Conservation (phyloP, 2,113 vertebrate species). For the Heliornis fulica region DNA sequence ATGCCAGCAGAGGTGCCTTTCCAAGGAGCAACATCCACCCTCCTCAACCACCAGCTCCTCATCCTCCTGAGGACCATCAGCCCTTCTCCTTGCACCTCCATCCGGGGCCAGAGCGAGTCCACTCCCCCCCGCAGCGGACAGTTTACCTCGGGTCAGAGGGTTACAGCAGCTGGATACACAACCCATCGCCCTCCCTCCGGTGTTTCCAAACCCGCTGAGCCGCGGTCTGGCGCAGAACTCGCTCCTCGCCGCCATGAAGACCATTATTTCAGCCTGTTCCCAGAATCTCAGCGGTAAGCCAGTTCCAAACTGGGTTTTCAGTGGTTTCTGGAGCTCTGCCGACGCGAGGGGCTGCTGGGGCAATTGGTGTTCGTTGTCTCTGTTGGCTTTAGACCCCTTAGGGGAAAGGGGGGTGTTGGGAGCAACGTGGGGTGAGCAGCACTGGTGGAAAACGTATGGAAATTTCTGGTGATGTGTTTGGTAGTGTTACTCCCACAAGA, state of each 20-base stretch:
- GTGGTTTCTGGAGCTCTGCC: background rate
- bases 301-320: too few relatives aligned
- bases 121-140: background rate
- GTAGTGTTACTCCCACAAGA: background rate
- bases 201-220: constrained; percentile 6
- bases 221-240: background rate
- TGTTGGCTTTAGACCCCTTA: background rate
- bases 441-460: background rate
- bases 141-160: constrained; percentile 2
- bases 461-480: background rate
- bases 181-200: background rate
- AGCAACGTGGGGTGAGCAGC: background rate
- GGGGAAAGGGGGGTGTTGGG: background rate
- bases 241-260: constrained; percentile 53
- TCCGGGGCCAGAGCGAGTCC: background rate
- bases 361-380: background rate
- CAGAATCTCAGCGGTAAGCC: constrained; percentile 54
- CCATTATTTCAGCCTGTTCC: constrained; percentile 66
- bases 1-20: rapidly evolving
- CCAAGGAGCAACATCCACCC: rapidly evolving
- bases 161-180: background rate
- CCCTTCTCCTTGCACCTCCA: background rate
- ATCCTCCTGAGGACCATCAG: background rate
- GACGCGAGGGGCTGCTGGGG: rapidly evolving
- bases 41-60: rapidly evolving